Percentiles rank a stretch among this genome's conserved stretches.
Conservation (phyloP, 1,140 invertebrate species). For the Asobara japonica region DNA sequence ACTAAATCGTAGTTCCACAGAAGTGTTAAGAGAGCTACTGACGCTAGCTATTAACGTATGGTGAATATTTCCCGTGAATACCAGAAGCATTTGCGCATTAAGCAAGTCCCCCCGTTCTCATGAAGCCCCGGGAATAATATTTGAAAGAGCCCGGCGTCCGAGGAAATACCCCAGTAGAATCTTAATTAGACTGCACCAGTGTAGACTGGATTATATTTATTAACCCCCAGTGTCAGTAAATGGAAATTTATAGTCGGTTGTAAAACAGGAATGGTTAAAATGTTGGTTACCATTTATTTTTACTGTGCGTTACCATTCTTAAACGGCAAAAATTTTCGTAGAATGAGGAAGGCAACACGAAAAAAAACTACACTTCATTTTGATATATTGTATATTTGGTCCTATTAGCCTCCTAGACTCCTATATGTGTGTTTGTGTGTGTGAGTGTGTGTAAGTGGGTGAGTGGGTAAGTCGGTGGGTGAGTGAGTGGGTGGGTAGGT, state of each 20-base stretch:
- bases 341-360: no score
- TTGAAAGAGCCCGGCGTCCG: not conserved
- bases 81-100: not conserved
- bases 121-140: not conserved
- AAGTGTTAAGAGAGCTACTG: not conserved
- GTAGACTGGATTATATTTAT: constrained; percentile 10
- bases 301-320: no score
- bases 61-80: not conserved
- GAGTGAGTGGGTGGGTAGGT: no score
- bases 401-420: no score
- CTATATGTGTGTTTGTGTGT: no score
- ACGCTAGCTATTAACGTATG: not conserved
- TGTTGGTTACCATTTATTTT: no score
- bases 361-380: no score
- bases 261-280: not conserved
- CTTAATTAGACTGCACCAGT: constrained; percentile 11
- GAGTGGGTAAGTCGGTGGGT: no score
- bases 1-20: not conserved
- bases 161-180: not conserved
- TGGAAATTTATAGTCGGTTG: not conserved
- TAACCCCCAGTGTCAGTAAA: not conserved
- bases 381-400: no score
- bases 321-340: no score
- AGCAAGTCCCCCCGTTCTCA: not conserved
- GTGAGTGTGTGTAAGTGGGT: no score